Evolutionary conservation across 1,140 invertebrate genomes (phyloP).

Genomic region (Phymorhynchus buccinoides): DNA sequence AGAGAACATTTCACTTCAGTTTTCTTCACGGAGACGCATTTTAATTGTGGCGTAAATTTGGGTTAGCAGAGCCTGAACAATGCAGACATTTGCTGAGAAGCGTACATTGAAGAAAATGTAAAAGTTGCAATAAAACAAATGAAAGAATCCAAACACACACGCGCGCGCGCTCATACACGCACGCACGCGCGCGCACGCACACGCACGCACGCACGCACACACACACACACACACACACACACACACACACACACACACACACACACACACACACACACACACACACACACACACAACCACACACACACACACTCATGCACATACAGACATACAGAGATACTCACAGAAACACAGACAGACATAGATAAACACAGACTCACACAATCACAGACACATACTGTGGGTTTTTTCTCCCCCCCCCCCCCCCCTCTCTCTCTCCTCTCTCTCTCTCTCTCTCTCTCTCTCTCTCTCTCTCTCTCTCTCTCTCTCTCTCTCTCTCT

Average conservation of each 20-base stretch:
- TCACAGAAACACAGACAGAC: not conserved
- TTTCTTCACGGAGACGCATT: no score
- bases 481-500: no score
- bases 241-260: not conserved
- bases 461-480: no score
- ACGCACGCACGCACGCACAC: constrained; percentile 9
- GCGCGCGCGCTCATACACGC: not conserved
- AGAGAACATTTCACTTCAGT: no score
- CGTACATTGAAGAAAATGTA: no score
- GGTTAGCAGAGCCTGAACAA: no score
- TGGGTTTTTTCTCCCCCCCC: not conserved
- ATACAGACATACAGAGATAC: not conserved
- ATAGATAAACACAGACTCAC: no score
- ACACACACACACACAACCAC: not conserved
- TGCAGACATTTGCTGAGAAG: no score
- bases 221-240: constrained; percentile 5
- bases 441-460: not conserved
- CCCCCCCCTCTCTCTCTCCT: not conserved
- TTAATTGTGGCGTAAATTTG: no score
- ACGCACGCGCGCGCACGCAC: not conserved
- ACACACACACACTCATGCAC: not conserved
- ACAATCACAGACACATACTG: no score
- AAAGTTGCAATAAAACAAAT: no score
- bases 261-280: not conserved
- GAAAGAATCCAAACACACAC: not conserved